Evolutionary conservation across 2,888 invertebrate species (phyloP), one percentile per base, ranked within the genome.

Genomic region (Apantesis nais): DNA sequence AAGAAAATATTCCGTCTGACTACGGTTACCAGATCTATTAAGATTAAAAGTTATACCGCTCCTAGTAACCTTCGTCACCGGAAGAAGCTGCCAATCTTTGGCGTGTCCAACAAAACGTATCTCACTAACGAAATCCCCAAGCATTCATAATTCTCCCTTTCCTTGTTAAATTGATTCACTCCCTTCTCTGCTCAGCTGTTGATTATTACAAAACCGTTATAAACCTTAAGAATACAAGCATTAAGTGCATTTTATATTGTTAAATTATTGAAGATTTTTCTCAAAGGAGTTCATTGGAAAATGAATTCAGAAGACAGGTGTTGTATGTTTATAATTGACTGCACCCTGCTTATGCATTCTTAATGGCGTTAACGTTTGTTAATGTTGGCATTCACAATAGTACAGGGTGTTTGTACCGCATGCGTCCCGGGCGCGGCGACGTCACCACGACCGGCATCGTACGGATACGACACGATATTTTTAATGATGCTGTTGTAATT

Each of bases 131-230:
- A 73, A 81, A 77, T 77, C 78, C 78, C 74, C 70, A 73, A 78
- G 79, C 76, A 76, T 83, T 80, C 81, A 77, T 82, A 82, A 81
- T 77, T 82, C 82, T 78, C 75, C 76, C 70, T 80, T 67, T 73
- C 70, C 70, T 70, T 63, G 78, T 84, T 87, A 89, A 89, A 89
- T 89, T 88, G 88, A 89, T 89, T 89, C 88, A 87, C 83, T 80
- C 82, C 82, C 85, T 78, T 84, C 84, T 79, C 83, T 12, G 31
- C 73, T 76, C 83, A 83, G 83, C 83, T 80, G 82, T 82, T 83
- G 82, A 80, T 80, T 77, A 80, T 80, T 72, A 78, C 74, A 65
- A 25, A 70, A 74, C 66, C 48, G 62, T 67, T 72, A 48, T 64
- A 62, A 29, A 78, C 79, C 73, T 70, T 83, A 74, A 48, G 1